Evolutionary conservation across 1,140 invertebrate species (phyloP), one percentile per base, ranked within the genome.

Genomic region (Ridgeia piscesae): DNA sequence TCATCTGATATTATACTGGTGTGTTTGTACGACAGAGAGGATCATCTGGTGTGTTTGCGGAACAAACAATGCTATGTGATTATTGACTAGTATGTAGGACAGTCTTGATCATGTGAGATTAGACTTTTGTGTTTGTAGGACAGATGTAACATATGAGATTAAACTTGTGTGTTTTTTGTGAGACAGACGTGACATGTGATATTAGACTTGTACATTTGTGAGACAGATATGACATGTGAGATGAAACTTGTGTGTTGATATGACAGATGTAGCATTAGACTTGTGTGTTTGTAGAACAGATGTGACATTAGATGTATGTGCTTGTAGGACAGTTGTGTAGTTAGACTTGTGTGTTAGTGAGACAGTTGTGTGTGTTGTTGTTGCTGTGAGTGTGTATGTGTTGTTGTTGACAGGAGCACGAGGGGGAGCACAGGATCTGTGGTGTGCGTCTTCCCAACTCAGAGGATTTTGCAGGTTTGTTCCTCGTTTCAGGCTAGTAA

Each of bases 381-480:
- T 6, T 42, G 4, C 4, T 42, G 42, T 42, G 42, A 42, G 42
- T 42, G 42, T 42, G 42, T 42, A 42, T 6, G 4, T 42, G 42
- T 42, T 42, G 42, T 4, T 42, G 11, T 42, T 42, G 4, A 11
- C 11, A 42, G 42, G 42, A 42, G 89, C 93, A 88, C 89, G 96
- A 97, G 92, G 96, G 96, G 92, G 97, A 97, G 93, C 97, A 96
- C 94, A 97, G 96, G 91, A 98, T 98, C 93, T 97, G 97, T 95
- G 96, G 97, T 93, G 97, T 98, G 88, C 96, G 97, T 95, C 96
- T 98, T 92, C 98, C 98, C 11, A 97, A 98, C 95, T 97, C 97
- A 33, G 97, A 98, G 94, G 95, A 97, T 92, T 96, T 97, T 93
- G 95, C 96, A 93, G 96, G 97, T 95, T 96, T 96, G 93, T 50